These are phyloP conservation scores for Heteromurus nitidus DNA, from an alignment of 2,888 invertebrate species.

Conservation along the genomic window DNA sequence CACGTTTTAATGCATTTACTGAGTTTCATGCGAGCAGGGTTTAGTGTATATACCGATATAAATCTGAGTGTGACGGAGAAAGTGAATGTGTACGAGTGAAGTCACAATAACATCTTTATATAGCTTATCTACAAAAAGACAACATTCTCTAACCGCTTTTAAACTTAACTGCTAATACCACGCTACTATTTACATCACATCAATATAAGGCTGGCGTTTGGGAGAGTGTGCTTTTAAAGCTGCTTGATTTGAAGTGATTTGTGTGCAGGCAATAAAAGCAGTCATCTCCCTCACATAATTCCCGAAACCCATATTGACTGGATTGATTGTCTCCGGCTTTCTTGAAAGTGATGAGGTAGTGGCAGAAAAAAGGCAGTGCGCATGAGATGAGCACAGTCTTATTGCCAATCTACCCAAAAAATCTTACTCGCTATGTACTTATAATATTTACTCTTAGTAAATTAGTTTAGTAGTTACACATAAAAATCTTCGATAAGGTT, in stretches of 20 bases:
- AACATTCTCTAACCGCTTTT: not conserved
- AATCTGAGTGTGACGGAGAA: no score
- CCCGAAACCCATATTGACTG: slow-evolving; percentile 56
- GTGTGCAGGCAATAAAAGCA: slow-evolving; percentile 20
- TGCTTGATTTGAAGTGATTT: slow-evolving; percentile 35
- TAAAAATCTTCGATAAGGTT: not conserved
- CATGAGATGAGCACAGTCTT: no score
- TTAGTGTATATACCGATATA: no score
- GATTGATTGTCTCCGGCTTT: slow-evolving; percentile 71
- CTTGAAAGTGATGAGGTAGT: slow-evolving; percentile 48
- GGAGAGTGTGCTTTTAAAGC: slow-evolving; percentile 16
- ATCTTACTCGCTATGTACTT: no score
- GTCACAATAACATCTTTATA: not conserved
- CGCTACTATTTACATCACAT: slow-evolving; percentile 69
- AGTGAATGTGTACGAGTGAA: not conserved
- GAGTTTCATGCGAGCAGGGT: no score
- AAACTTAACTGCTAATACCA: not conserved
- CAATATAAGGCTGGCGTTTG: slow-evolving; percentile 53
- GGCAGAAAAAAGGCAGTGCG: slow-evolving; percentile 9
- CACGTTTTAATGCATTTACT: no score
- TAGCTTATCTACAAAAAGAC: no score
- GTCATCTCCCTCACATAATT: slow-evolving; percentile 26
- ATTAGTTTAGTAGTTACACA: not conserved
- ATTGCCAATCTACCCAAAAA: no score
- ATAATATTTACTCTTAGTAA: no score